phyloP scores from a whole-genome alignment of 2,888 invertebrate genomes.

The Nezara viridula region DNA sequence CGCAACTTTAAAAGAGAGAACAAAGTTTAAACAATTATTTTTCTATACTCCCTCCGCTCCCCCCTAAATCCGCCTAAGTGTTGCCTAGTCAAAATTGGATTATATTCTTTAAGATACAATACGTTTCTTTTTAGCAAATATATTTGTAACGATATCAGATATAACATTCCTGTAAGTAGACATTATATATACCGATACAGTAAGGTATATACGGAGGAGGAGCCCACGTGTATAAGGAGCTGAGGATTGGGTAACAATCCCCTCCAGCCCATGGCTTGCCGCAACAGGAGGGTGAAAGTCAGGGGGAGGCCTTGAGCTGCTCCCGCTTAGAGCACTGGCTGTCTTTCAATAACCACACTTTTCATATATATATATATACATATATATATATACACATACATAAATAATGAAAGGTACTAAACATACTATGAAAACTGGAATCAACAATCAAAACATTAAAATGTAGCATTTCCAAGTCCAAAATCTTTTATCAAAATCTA shows the following conservation, averaged over 20 bases:
- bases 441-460: too few relatives aligned
- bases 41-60: too few relatives aligned
- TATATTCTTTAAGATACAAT: too few relatives aligned
- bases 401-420: background rate
- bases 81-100: too few relatives aligned
- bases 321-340: background rate
- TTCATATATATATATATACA: background rate
- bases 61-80: too few relatives aligned
- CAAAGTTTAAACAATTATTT: too few relatives aligned
- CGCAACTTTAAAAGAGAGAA: too few relatives aligned
- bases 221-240: conserved; percentile 40
- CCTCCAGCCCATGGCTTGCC: background rate
- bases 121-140: too few relatives aligned
- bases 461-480: too few relatives aligned
- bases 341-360: background rate
- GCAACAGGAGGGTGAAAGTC: conserved; percentile 49
- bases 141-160: too few relatives aligned
- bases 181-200: background rate
- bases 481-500: too few relatives aligned
- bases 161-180: background rate
- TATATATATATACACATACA: background rate
- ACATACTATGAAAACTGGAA: too few relatives aligned
- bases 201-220: conserved; percentile 13
- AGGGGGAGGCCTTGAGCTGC: conserved; percentile 24
- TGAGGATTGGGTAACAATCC: conserved; percentile 18